These are phyloP conservation scores for Microchrysa polita DNA, from an alignment of 2,888 invertebrate species.

Conservation along the genomic window DNA sequence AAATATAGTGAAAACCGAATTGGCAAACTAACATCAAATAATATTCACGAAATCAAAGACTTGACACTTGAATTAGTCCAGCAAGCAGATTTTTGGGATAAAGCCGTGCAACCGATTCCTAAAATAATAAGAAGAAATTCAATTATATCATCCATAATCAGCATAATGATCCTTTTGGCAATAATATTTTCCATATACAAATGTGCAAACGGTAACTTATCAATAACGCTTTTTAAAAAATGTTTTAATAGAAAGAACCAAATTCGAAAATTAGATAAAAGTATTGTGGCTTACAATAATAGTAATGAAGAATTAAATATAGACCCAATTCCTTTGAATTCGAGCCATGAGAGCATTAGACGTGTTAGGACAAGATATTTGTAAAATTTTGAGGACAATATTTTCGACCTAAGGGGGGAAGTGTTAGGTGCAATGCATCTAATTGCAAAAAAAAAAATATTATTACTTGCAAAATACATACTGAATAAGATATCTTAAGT, in stretches of 20 bases:
- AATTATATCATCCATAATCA: neutral
- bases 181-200: constrained; percentile 8
- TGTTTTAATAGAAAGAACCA: constrained; percentile 10
- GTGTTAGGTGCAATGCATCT: neutral
- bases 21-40: neutral
- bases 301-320: neutral
- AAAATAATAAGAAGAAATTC: constrained; percentile 4
- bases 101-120: neutral
- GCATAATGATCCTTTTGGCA: neutral
- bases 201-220: constrained; percentile 13
- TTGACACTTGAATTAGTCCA: neutral
- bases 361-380: neutral
- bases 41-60: constrained; percentile 17
- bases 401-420: neutral
- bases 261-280: too few relatives aligned
- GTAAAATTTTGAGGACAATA: neutral
- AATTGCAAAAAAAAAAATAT: too few relatives aligned
- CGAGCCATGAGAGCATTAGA: neutral
- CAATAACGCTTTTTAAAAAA: neutral
- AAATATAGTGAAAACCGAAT: neutral
- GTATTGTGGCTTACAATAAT: neutral
- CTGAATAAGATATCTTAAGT: too few relatives aligned
- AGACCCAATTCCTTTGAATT: neutral
- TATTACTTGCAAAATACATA: too few relatives aligned
- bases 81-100: constrained; percentile 7